Percentiles rank a stretch among this genome's conserved stretches.
phyloP scores from a whole-genome alignment of 2,113 vertebrate genomes.

The Melanocharis versteri region DNA sequence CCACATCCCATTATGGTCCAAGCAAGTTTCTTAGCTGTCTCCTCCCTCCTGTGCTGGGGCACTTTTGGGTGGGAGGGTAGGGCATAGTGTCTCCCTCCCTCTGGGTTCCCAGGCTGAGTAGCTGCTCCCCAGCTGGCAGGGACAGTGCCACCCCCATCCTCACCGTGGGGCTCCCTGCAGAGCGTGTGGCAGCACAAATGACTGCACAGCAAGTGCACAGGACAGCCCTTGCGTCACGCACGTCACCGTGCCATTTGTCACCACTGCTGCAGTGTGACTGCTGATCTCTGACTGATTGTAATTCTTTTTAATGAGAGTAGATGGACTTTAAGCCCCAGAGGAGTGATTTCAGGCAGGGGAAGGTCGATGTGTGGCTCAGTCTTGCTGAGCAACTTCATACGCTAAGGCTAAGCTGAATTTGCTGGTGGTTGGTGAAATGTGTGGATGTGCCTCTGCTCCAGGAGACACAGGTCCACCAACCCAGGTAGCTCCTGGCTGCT shows the following conservation, averaged over 20 bases:
- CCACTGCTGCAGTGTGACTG: neutral
- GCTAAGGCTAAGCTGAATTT: neutral
- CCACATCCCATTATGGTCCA: too few species aligned
- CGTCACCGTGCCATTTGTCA: rapidly evolving
- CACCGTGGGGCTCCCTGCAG: neutral
- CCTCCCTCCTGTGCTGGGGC: neutral
- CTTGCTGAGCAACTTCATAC: neutral
- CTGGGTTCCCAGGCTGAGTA: neutral
- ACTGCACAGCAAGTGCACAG: neutral
- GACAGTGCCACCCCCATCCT: neutral
- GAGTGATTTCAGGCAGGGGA: neutral
- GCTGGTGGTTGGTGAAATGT: neutral
- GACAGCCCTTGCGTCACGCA: rapidly evolving
- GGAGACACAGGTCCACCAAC: neutral
- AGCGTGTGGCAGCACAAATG: neutral
- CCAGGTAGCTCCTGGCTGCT: neutral
- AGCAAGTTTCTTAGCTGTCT: neutral
- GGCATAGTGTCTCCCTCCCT: neutral
- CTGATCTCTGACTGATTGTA: rapidly evolving
- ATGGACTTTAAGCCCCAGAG: neutral
- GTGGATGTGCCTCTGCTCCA: neutral
- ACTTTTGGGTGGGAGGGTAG: neutral
- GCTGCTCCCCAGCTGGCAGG: neutral
- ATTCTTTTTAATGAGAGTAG: neutral
- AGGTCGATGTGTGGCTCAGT: rapidly evolving